Evolutionary conservation across 2,797 vertebrate genomes (phyloP).

Genomic region (Gila robusta): DNA sequence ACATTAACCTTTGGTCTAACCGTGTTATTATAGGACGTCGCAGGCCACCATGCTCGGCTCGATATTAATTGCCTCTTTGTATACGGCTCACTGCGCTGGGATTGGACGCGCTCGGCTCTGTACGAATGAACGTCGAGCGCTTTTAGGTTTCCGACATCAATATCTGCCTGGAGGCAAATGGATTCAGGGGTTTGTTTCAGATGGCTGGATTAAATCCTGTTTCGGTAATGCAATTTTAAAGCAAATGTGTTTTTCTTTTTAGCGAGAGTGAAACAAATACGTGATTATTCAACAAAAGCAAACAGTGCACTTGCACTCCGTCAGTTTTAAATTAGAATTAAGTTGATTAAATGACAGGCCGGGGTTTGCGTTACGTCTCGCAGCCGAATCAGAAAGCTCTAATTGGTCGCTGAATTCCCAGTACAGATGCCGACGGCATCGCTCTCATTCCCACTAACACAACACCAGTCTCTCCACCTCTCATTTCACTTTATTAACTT

Average conservation of each 20-base stretch:
- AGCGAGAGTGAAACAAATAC: constrained; percentile 1
- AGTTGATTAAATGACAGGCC: constrained; percentile 42
- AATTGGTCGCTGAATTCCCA: constrained; percentile 44
- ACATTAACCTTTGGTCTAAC: constrained; percentile 93
- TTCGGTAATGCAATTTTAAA: constrained; percentile 41
- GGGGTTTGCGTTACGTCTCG: neutral
- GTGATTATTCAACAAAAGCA: constrained; percentile 51
- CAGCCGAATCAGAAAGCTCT: constrained; percentile 27
- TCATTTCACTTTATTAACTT: constrained; percentile 45
- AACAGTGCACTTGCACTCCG: constrained; percentile 28
- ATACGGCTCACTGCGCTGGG: constrained; percentile 66
- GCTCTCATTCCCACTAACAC: constrained; percentile 17
- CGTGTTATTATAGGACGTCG: constrained; percentile 85
- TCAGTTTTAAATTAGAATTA: constrained; percentile 28
- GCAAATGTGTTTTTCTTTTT: constrained; percentile 40
- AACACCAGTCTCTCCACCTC: constrained; percentile 26
- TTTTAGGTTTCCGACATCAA: constrained; percentile 39
- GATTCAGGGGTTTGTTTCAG: constrained; percentile 42
- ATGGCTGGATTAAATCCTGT: constrained; percentile 29
- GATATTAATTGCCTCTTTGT: constrained; percentile 87
- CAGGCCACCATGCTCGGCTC: constrained; percentile 77
- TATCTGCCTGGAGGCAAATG: constrained; percentile 31
- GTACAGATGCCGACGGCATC: constrained; percentile 5
- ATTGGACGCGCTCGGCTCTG: constrained; percentile 42
- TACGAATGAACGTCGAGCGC: constrained; percentile 31